phyloP scores from a whole-genome alignment of 2,113 vertebrate species.

The Jacana jacana region DNA sequence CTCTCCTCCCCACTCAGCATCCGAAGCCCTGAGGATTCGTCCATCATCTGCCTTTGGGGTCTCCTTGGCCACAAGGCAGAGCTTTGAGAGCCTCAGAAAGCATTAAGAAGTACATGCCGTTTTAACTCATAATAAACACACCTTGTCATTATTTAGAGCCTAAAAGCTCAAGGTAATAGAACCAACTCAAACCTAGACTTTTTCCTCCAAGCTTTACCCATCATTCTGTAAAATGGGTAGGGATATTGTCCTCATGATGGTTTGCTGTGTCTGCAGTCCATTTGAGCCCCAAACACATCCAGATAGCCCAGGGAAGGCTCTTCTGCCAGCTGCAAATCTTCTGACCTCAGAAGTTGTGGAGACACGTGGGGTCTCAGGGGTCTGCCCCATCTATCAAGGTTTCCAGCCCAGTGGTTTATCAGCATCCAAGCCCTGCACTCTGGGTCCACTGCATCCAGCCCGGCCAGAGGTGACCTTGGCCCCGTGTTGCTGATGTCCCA shows the following conservation, averaged over 20 bases:
- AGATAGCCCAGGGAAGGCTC: neutral
- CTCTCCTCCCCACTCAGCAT: neutral
- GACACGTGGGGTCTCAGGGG: fast-evolving
- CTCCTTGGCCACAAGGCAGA: neutral
- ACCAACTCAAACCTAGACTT: neutral
- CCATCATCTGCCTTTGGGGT: neutral
- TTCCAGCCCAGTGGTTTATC: slow-evolving; percentile 30
- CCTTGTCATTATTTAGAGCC: neutral
- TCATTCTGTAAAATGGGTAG: neutral
- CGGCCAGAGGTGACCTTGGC: neutral
- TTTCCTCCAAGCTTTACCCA: neutral
- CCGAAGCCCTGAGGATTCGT: neutral
- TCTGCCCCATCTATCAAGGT: neutral
- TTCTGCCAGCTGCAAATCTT: neutral
- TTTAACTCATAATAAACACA: neutral
- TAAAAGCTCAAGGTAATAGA: neutral
- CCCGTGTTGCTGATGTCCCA: neutral
- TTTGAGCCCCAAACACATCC: neutral
- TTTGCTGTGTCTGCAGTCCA: neutral
- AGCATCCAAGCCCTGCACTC: neutral
- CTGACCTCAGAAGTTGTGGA: neutral
- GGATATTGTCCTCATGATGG: neutral
- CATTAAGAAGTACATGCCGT: neutral
- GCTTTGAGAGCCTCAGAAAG: neutral
- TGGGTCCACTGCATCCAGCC: neutral